Evolutionary conservation across 2,113 vertebrate species (phyloP), one percentile per base, ranked within the genome.

Genomic region (Microtus pennsylvanicus): DNA sequence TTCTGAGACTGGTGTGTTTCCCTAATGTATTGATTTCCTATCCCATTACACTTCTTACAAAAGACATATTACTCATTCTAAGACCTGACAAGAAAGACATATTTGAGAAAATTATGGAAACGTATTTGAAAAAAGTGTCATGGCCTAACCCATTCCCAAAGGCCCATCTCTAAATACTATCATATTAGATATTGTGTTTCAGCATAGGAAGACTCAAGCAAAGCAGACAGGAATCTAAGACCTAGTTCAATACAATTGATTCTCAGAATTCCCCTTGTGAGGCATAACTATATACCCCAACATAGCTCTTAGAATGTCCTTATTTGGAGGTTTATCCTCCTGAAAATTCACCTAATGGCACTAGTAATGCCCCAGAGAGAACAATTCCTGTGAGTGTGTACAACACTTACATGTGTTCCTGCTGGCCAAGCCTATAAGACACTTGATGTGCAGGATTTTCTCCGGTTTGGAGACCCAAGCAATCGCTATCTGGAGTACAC

Each of bases 281-380:
- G 28, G 22, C 77, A 67, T 55, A 45, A 50, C 28, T 83, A 17
- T 33, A 2, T 7, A 70, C 30, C 42, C 26, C 2, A 17, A 35
- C n/a, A 63, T 16, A 3, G 2, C 24, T 30, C 63, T 21, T 14
- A 55, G 21, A 16, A 16, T 17, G 0, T 58, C 45, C 33, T 21
- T 47, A 24, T 13, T 14, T n/a, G 30, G 9, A 17, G 21, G 28
- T 8, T 69, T 7, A 0, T 0, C 13, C 17, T 63, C 21, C 16
- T 70, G 83, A 30, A 86, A 11, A 81, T 16, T 81, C 19, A 55
- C 55, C 33, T 52, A 91, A 63, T 11, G 76, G 3, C 28, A 72
- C 42, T 3, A 10, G 16, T 33, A 19, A 22, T 26, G 38, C 12
- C 77, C 22, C 8, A 19, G 61, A 13, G 6, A 74, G 16, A 55